A percentile compares a stretch with the other conserved stretches of the same genome.
phyloP scores from a whole-genome alignment of 53 echinoderm and acorn worm species.

The Henricia sp. region DNA sequence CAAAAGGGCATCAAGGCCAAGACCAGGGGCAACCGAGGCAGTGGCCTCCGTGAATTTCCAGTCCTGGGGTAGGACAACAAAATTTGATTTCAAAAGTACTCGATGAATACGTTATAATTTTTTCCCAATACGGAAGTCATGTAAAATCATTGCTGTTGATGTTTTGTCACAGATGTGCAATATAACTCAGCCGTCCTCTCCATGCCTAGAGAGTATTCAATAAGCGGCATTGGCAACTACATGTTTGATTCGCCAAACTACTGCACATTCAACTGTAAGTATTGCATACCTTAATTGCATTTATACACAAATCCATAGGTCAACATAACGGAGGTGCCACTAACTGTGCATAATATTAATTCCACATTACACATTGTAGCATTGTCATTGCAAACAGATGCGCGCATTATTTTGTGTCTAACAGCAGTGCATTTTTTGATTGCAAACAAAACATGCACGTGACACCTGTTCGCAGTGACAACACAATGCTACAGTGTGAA shows the following conservation, averaged over 20 bases:
- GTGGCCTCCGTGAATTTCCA: neutral
- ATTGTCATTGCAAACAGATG: neutral
- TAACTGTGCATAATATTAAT: too few relatives aligned
- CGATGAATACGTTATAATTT: too few relatives aligned
- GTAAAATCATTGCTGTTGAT: neutral
- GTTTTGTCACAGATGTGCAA: slow-evolving; percentile 23
- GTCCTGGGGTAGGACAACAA: neutral
- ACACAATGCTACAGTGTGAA: too few relatives aligned
- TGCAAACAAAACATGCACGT: too few relatives aligned
- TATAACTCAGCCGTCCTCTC: slow-evolving; percentile 28
- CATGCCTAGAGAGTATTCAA: slow-evolving; percentile 27
- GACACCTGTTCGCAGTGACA: too few relatives aligned
- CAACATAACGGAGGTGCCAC: too few relatives aligned
- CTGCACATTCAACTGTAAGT: slow-evolving; percentile 66
- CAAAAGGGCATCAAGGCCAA: neutral
- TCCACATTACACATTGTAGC: too few relatives aligned
- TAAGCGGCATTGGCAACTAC: slow-evolving; percentile 46
- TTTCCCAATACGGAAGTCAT: too few relatives aligned
- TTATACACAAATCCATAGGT: too few relatives aligned
- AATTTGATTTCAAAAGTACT: neutral
- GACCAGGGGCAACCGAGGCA: neutral
- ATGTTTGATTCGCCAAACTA: slow-evolving; percentile 43
- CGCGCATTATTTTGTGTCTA: neutral
- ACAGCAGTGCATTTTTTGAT: too few relatives aligned
- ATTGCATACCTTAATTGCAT: neutral